Base-by-base conservation (phyloP, 2,113 vertebrate genomes). In the Hypomesus transpacificus region DNA sequence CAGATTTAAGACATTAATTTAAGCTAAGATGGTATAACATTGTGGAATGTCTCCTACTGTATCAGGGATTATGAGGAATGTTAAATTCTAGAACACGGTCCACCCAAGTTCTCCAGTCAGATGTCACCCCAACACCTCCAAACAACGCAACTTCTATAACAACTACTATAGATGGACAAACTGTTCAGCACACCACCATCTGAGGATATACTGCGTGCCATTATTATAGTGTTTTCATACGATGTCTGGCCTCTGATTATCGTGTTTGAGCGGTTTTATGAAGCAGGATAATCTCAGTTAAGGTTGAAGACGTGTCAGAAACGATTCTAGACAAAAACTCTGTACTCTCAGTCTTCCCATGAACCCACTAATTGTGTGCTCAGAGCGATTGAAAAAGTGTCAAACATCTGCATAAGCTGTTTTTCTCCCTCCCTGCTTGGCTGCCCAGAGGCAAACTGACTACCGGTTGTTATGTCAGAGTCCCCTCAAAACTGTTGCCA, bases 391-490 rank as follows among this genome's bases (percentile, higher is more conserved):
- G 78, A 22, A 72, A 71, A 79, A 85, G 80, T 87, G 78, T 81
- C 1, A 61, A 88, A 80, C 82, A 79, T 87, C 85, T 89, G 86
- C 84, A 86, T 85, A 83, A 86, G 82, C 82, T 84, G 81, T 89
- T 84, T 87, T 88, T 84, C 82, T 86, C 81, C 81, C 83, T 83
- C 80, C 79, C 61, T 79, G 84, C 85, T 87, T 84, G 79, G 84
- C 71, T 84, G 85, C 80, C 85, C 87, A 87, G 80, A 86, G 82
- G 87, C 85, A 83, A 89, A 87, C 87, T 84, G 86, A 89, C 88
- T 87, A 85, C 87, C 87, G 89, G 86, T 87, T 87, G 88, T 91
- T 90, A 88, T 89, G 84, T 90, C 86, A 89, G 88, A 77, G 82
- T 87, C 84, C 81, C 85, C 50, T 77, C 81, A 79, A 80, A 75